Evolutionary conservation across 1,140 invertebrate species (phyloP), one percentile per base, ranked within the genome.

Genomic region (Papilio xuthus): DNA sequence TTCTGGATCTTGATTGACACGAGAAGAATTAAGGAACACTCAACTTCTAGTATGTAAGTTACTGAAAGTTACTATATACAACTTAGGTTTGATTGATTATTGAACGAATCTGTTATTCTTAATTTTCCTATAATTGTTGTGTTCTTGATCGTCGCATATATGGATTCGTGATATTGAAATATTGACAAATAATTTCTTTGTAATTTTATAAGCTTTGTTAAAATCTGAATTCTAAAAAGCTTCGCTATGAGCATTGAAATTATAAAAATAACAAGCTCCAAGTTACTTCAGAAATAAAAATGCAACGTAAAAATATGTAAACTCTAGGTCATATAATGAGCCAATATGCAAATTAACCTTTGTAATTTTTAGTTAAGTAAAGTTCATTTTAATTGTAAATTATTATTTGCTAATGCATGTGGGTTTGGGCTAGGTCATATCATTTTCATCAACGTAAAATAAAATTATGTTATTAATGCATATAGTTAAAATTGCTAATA

Each of bases 351-450:
- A 60, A 60, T 60, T 60, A 60, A 60, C 20, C 56, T 60, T 20
- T 28, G 3, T 60, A 60, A 60, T 12, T n/a, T n/a, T n/a, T n/a
- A n/a, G n/a, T n/a, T n/a, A n/a, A n/a, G n/a, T n/a, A n/a, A n/a
- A 60, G 10, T 60, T 60, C 56, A 60, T 60, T 60, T 60, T 60
- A 60, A 60, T 60, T 60, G 56, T 60, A 60, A 26, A 60, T 60
- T 26, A 12, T 60, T 60, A 60, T 60, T 60, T 26, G 23, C 56
- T 23, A 60, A 60, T 15, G 12, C 10, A 60, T 26, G n/a, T 23
- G 23, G 23, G 23, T 2, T 60, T 60, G 20, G 56, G 23, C 23
- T 23, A 60, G 12, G 23, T 60, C 10, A 60, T 13, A 60, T 15
- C 20, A 60, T 60, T 60, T 60, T n/a, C 0, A 20, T 9, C 53